Base-by-base conservation (phyloP, 2,797 vertebrate genomes). In the Balearica regulorum region DNA sequence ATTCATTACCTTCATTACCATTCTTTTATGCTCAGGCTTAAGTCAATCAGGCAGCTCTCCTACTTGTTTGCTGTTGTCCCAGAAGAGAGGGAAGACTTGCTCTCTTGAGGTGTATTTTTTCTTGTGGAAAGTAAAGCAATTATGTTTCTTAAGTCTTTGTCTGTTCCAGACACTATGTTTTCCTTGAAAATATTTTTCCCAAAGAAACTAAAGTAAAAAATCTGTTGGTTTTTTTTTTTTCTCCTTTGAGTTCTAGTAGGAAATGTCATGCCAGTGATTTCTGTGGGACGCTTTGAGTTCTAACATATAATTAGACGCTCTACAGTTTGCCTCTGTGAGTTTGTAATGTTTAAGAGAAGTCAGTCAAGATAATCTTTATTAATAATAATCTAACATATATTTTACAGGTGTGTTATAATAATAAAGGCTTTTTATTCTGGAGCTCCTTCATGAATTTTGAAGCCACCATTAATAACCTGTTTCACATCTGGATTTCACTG, bases 1-100 rank as follows among this genome's bases (percentile, higher is more conserved):
- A 88, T 94, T 93, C 87, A 60, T 91, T 92, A 60, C 43, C 69
- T 89, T 79, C 46, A 65, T 96, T 94, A 84, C 26, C 18, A 22
- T 70, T 87, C 48, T 33, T 82, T 78, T 94, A 48, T 96, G n/a
- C 68, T 79, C 22, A 48, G 70, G 15, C 75, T 95, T 83, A 72
- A 92, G 81, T 92, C 73, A 92, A 17, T 93, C 92, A 94, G 53
- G 48, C 5, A 2, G 8, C 60, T 84, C 41, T 95, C 37, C 72
- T 94, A 33, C 84, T 90, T 44, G 25, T 87, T 87, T 94, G 25
- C 48, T 91, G 25, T 85, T 1, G 1, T 80, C 76, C 61, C 44
- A 71, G 54, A 93, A 85, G 77, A 70, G 64, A 78, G 18, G 51
- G 35, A 84, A 87, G 44, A 53, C 41, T 84, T 92, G 15, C 68